Percentiles rank a stretch among this genome's conserved stretches.
phyloP scores from a whole-genome alignment of 2,113 vertebrate genomes.

The Zosterops lateralis region DNA sequence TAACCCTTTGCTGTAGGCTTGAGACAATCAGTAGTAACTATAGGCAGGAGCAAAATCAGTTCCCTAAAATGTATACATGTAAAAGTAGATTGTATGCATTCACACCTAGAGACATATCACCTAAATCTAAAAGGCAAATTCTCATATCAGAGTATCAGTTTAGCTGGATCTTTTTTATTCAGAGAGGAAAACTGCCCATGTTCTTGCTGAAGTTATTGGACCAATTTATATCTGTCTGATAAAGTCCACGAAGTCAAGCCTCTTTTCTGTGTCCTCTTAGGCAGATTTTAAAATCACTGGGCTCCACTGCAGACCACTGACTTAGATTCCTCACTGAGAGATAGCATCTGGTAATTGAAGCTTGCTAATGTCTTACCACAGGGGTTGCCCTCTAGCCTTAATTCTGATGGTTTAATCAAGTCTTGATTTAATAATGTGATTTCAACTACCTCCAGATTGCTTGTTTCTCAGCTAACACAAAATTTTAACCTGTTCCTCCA shows the following conservation, averaged over 20 bases:
- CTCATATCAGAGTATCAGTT: background rate
- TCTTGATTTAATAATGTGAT: background rate
- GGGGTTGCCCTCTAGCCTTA: slow-evolving; percentile 10
- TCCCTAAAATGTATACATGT: background rate
- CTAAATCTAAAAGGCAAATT: slow-evolving; percentile 34
- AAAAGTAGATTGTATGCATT: background rate
- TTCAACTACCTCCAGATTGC: background rate
- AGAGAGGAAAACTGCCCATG: background rate
- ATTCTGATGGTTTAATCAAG: background rate
- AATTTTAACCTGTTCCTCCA: slow-evolving; percentile 31
- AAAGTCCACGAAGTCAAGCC: background rate
- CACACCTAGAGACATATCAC: background rate
- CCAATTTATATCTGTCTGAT: background rate
- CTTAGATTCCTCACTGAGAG: background rate
- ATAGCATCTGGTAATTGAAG: background rate
- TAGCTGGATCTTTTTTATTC: background rate
- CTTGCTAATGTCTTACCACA: slow-evolving; percentile 1
- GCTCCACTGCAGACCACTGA: background rate
- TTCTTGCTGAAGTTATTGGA: background rate
- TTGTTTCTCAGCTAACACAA: background rate
- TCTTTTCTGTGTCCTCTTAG: background rate
- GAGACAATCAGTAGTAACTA: background rate
- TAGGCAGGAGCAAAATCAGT: background rate
- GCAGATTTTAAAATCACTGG: background rate
- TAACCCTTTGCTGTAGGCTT: slow-evolving; percentile 23